A percentile compares a stretch with the other conserved stretches of the same genome.
These are phyloP conservation scores for Trissoscelio sp. DNA, from an alignment of 2,888 invertebrate species.

Conservation along the genomic window DNA sequence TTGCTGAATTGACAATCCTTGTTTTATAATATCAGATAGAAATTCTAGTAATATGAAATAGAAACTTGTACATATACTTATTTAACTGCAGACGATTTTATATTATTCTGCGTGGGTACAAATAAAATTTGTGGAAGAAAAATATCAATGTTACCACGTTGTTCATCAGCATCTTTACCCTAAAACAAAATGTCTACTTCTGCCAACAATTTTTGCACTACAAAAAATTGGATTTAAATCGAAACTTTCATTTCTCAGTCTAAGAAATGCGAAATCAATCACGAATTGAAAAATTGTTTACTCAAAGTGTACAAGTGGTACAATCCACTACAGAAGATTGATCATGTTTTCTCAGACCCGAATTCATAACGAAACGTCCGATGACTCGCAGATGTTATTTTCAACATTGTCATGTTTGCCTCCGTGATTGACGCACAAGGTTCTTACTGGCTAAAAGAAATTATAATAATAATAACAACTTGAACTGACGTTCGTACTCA, in stretches of 20 bases:
- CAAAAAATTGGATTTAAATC: not conserved
- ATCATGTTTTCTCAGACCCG: slow-evolving; percentile 57
- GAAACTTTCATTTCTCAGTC: slow-evolving; percentile 2
- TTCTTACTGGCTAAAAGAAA: slow-evolving; percentile 19
- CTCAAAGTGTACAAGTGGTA: slow-evolving; percentile 35
- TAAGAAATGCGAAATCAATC: slow-evolving; percentile 38
- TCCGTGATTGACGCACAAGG: slow-evolving; percentile 55
- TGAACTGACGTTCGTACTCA: slow-evolving; percentile 1
- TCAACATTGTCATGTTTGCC: slow-evolving; percentile 61
- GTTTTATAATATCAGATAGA: no score
- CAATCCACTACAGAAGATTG: slow-evolving; percentile 46
- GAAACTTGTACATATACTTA: no score
- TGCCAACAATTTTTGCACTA: not conserved
- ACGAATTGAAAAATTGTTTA: slow-evolving; percentile 17
- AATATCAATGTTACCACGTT: no score
- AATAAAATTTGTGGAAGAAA: no score
- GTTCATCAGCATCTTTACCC: no score
- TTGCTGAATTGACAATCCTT: no score
- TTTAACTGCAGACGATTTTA: no score
- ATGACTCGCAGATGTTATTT: slow-evolving; percentile 66
- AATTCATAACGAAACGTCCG: slow-evolving; percentile 55
- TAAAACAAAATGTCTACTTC: no score
- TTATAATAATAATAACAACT: slow-evolving; percentile 20
- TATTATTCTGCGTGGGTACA: no score
- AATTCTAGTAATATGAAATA: no score